phyloP scores from a whole-genome alignment of 2,797 vertebrate species.

The Miichthys miiuy region DNA sequence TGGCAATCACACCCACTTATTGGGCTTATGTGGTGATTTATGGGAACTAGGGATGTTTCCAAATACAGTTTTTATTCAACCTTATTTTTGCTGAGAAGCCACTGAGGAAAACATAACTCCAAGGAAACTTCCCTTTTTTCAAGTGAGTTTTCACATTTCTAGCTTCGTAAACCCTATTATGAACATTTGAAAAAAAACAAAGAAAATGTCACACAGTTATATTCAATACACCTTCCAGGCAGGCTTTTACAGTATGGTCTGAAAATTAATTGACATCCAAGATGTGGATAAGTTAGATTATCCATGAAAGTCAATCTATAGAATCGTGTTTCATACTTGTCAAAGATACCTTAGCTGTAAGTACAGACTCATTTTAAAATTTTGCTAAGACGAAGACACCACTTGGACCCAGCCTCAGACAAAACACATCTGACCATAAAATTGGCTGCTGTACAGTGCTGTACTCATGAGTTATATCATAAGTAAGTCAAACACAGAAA shows the following conservation, averaged over 20 bases:
- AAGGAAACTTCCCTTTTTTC: slow-evolving; percentile 5
- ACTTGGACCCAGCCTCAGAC: not conserved
- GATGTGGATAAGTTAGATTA: too few relatives aligned
- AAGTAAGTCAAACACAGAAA: not conserved
- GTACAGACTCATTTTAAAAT: not conserved
- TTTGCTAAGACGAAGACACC: not conserved
- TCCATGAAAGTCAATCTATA: not conserved
- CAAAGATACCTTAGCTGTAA: not conserved
- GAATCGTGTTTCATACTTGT: not conserved
- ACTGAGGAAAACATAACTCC: not conserved
- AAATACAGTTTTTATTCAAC: slow-evolving; percentile 14
- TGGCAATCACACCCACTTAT: slow-evolving; percentile 34
- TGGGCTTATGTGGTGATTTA: slow-evolving; percentile 33
- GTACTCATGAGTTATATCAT: slow-evolving; percentile 18
- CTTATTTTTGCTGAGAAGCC: slow-evolving; percentile 1
- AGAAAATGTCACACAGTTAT: not conserved
- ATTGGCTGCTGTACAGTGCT: not conserved
- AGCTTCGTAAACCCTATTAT: not conserved
- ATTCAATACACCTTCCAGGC: not conserved
- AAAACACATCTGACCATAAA: slow-evolving; percentile 6
- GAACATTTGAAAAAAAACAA: not conserved
- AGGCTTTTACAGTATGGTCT: not conserved
- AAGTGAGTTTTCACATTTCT: not conserved
- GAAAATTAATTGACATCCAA: not conserved
- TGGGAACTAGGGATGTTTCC: slow-evolving; percentile 7